Evolutionary conservation across 1,140 invertebrate genomes (phyloP).

Genomic region (Plectrocnemia conspersa): DNA sequence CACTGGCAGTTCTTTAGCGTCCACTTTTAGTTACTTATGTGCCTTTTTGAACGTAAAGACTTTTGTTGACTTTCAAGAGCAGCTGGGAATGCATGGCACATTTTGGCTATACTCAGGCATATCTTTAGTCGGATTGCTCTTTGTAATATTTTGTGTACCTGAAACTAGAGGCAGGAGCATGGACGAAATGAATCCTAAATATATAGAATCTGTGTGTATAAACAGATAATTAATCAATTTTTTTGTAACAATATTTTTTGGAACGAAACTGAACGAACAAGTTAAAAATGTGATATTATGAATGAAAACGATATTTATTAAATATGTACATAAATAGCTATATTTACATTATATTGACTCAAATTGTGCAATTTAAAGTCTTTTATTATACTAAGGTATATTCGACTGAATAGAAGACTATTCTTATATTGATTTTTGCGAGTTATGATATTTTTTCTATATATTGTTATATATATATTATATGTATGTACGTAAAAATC

Average conservation of each 20-base stretch:
- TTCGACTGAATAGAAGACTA: no score
- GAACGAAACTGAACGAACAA: no score
- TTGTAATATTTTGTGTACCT: constrained; percentile 80
- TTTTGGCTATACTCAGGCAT: constrained; percentile 88
- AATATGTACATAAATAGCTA: no score
- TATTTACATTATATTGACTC: no score
- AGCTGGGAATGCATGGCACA: constrained; percentile 71
- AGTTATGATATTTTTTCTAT: no score
- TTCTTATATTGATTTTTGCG: no score
- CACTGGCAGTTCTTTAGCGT: constrained; percentile 76
- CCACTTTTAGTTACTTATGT: constrained; percentile 81
- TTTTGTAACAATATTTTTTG: background rate
- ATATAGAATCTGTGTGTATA: constrained; percentile 54
- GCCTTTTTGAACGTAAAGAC: constrained; percentile 86
- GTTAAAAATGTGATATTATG: no score
- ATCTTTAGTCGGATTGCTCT: constrained; percentile 74
- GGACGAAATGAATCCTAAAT: constrained; percentile 78
- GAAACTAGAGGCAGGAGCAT: constrained; percentile 85
- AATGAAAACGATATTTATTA: no score
- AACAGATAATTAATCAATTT: constrained; percentile 36
- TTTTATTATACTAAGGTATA: no score
- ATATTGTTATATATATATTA: no score
- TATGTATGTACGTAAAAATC: no score
- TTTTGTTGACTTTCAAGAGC: constrained; percentile 73
- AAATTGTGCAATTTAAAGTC: no score